Conservation (phyloP, 2,888 invertebrate species). For the Andrena praecox region DNA sequence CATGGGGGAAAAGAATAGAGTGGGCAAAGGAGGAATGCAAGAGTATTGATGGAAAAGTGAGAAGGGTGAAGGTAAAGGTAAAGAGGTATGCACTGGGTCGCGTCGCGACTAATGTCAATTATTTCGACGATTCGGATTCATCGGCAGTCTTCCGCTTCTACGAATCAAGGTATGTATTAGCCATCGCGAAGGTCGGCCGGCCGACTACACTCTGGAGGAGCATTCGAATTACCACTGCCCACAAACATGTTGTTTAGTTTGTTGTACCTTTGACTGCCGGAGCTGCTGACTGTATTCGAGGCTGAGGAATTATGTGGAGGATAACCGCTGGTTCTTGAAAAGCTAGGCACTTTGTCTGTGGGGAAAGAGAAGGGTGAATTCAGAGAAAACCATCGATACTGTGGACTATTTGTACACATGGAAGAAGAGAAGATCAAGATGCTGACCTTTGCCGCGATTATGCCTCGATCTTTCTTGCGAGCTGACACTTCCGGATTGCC, state of each 20-base stretch:
- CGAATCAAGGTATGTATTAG: conserved; percentile 70
- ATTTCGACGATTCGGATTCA: conserved; percentile 22
- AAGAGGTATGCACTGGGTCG: no score
- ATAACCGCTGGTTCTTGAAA: conserved; percentile 79
- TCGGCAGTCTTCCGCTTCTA: conserved; percentile 5
- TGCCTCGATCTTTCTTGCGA: conserved; percentile 83
- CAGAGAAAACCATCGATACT: not conserved
- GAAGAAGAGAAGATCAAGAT: not conserved
- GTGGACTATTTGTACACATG: not conserved
- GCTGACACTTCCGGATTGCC: conserved; percentile 79
- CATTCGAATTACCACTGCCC: conserved; percentile 76
- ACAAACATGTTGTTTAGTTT: conserved; percentile 82
- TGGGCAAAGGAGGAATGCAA: no score
- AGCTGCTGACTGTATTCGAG: conserved; percentile 83
- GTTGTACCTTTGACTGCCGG: conserved; percentile 83
- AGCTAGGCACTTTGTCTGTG: conserved; percentile 82
- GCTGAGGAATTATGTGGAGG: conserved; percentile 82
- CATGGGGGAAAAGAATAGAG: not conserved
- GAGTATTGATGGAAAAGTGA: no score
- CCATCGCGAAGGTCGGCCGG: conserved; percentile 82
- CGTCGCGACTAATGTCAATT: conserved; percentile 22
- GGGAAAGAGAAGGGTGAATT: not conserved
- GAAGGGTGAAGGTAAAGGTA: no score
- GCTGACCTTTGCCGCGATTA: conserved; percentile 82
- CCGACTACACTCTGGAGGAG: conserved; percentile 78